Evolutionary conservation across 2,113 vertebrate species (phyloP).

Genomic region (Zosterops borbonicus): DNA sequence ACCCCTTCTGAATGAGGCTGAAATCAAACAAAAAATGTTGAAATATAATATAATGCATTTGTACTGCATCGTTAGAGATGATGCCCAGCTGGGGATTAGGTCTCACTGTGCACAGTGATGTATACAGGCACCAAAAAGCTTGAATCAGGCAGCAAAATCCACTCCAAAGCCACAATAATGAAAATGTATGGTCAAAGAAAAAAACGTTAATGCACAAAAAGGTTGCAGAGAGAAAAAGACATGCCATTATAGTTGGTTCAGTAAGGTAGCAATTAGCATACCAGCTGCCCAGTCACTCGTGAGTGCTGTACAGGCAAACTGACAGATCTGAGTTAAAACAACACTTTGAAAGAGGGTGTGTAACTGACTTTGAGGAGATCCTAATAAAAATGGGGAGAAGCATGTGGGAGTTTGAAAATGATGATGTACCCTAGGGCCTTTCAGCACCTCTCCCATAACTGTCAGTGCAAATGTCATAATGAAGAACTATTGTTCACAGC

Average conservation of each 20-base stretch:
- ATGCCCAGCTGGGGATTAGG: background rate
- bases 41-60: background rate
- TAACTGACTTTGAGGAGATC: background rate
- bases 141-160: background rate
- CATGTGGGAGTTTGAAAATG: background rate
- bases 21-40: background rate
- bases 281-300: background rate
- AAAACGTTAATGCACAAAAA: background rate
- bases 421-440: background rate
- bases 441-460: background rate
- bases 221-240: background rate
- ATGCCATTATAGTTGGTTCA: background rate
- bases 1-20: background rate
- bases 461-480: background rate
- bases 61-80: background rate
- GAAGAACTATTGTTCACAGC: background rate
- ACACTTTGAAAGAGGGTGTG: background rate
- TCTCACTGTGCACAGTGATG: background rate
- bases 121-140: background rate
- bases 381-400: background rate
- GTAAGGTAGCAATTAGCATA: conserved; percentile 13
- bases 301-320: background rate
- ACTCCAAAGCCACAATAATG: background rate
- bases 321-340: background rate
- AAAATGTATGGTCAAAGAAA: background rate